phyloP scores from a whole-genome alignment of 2,797 vertebrate species.

The Sebastes oblongus region DNA sequence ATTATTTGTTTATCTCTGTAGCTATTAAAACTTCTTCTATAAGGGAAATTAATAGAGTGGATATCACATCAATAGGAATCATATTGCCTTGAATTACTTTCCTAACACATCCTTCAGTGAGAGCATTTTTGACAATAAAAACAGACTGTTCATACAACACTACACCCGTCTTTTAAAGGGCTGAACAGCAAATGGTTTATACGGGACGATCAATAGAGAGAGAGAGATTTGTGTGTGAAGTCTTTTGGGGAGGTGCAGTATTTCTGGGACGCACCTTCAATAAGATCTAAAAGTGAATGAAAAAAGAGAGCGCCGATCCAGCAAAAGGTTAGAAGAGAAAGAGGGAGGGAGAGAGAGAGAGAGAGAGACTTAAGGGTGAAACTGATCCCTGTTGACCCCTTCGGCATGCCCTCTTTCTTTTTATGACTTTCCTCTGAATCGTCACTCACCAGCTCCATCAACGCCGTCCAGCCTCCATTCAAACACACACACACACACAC shows the following conservation, averaged over 20 bases:
- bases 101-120: slow-evolving; percentile 55
- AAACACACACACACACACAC: slow-evolving; percentile 41
- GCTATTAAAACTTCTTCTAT: slow-evolving; percentile 32
- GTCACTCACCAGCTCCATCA: slow-evolving; percentile 78
- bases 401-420: slow-evolving; percentile 78
- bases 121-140: slow-evolving; percentile 61
- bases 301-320: slow-evolving; percentile 48
- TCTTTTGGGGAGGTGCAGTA: slow-evolving; percentile 28
- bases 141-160: slow-evolving; percentile 43
- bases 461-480: slow-evolving; percentile 56
- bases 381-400: slow-evolving; percentile 81
- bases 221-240: slow-evolving; percentile 14
- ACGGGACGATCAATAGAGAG: slow-evolving; percentile 42
- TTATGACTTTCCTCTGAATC: slow-evolving; percentile 81
- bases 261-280: slow-evolving; percentile 41
- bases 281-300: slow-evolving; percentile 28
- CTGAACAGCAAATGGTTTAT: slow-evolving; percentile 43
- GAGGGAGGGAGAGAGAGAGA: slow-evolving; percentile 13
- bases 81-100: slow-evolving; percentile 64
- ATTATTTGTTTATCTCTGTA: slow-evolving; percentile 21
- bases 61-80: slow-evolving; percentile 60
- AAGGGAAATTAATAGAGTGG: slow-evolving; percentile 49
- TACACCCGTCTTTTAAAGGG: slow-evolving; percentile 19
- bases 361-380: slow-evolving; percentile 68
- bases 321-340: slow-evolving; percentile 51